These are phyloP conservation scores for Cheilosia impressa DNA, from an alignment of 2,888 invertebrate species.

Conservation along the genomic window DNA sequence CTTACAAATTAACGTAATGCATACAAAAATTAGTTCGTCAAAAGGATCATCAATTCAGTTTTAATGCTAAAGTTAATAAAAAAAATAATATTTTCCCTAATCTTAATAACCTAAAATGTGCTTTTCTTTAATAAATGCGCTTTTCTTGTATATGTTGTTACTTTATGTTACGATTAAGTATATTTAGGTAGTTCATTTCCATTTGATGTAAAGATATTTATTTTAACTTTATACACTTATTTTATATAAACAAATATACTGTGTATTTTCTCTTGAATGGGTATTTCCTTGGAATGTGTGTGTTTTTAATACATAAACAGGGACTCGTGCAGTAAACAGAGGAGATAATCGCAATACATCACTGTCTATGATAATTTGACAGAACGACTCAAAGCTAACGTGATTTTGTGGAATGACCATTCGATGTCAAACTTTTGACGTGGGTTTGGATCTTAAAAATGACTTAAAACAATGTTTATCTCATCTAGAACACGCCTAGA, in stretches of 20 bases:
- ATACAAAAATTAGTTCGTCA: conserved; percentile 47
- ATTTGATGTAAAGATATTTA: conserved; percentile 54
- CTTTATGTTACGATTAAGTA: conserved; percentile 21
- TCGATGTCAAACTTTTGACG: conserved; percentile 14
- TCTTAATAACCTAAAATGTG: conserved; percentile 45
- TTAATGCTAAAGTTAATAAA: conserved; percentile 31
- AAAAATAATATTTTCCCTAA: conserved; percentile 28
- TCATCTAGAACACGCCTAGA: conserved; percentile 67
- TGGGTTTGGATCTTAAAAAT: conserved; percentile 66
- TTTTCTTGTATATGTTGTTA: conserved; percentile 52
- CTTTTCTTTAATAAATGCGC: conserved; percentile 74
- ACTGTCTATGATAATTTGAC: background rate
- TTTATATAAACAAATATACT: background rate
- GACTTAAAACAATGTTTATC: conserved; percentile 68
- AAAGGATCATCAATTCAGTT: conserved; percentile 76
- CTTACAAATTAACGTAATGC: conserved; percentile 27
- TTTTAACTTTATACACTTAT: conserved; percentile 64
- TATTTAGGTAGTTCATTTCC: conserved; percentile 70
- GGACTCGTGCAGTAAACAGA: background rate
- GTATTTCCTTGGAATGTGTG: conserved; percentile 51
- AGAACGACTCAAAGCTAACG: background rate
- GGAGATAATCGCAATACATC: background rate
- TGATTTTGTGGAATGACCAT: background rate
- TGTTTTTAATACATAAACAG: conserved; percentile 6
- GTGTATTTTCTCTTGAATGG: conserved; percentile 68